phyloP scores from a whole-genome alignment of 2,888 invertebrate genomes.

The Conchocele bisecta region DNA sequence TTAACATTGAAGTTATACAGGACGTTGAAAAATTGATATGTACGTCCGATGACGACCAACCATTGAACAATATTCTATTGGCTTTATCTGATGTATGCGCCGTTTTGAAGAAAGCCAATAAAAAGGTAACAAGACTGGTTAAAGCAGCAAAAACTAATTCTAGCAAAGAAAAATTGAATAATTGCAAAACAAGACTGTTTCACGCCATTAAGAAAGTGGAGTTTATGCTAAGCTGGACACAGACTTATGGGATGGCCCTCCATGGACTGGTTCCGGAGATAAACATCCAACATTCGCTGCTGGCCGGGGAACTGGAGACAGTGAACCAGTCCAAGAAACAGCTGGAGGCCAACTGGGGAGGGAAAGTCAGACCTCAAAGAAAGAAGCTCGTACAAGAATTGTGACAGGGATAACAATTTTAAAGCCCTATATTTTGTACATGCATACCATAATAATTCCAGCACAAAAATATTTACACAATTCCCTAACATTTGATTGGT shows the following conservation, averaged over 20 bases:
- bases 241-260: constrained; percentile 71
- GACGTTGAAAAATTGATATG: constrained; percentile 63
- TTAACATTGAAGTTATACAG: constrained; percentile 58
- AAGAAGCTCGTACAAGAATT: constrained; percentile 58
- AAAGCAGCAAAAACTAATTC: constrained; percentile 9
- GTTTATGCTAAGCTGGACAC: constrained; percentile 74
- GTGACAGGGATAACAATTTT: too few species aligned
- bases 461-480: too few species aligned
- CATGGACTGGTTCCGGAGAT: constrained; percentile 62
- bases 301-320: constrained; percentile 36
- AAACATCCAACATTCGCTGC: constrained; percentile 64
- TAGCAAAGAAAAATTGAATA: background rate
- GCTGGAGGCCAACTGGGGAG: constrained; percentile 59
- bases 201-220: constrained; percentile 68
- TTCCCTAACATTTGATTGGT: too few species aligned
- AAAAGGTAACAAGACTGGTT: constrained; percentile 36
- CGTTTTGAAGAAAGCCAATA: constrained; percentile 56
- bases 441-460: too few species aligned
- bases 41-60: constrained; percentile 48
- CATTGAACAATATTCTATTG: constrained; percentile 51
- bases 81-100: constrained; percentile 65
- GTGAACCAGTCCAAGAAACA: constrained; percentile 48
- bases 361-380: constrained; percentile 50
- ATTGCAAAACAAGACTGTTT: constrained; percentile 60
- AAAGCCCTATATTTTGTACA: too few species aligned